Percentiles rank a stretch among this genome's conserved stretches.
Conservation (phyloP, 2,888 invertebrate genomes). For the Melikaiella ostensackeni region DNA sequence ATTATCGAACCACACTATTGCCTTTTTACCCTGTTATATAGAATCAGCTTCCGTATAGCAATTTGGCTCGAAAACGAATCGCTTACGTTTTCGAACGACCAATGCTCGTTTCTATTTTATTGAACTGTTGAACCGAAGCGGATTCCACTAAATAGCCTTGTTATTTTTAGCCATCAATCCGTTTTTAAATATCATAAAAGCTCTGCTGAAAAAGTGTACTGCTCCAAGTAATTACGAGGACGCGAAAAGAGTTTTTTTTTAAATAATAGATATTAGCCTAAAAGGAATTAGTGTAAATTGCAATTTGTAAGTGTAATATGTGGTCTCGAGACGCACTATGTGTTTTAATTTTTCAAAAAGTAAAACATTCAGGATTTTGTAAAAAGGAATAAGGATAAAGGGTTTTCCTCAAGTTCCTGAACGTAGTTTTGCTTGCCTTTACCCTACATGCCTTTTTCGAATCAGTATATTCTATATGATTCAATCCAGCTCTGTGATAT, state of each 20-base stretch:
- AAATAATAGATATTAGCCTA: neutral
- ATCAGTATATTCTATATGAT: no score
- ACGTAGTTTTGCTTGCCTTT: no score
- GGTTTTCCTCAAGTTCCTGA: no score
- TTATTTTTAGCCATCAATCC: conserved; percentile 36
- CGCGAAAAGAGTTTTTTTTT: neutral
- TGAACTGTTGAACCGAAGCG: conserved; percentile 27
- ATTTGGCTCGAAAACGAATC: conserved; percentile 33
- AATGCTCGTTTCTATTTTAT: conserved; percentile 24
- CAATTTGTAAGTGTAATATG: conserved; percentile 15
- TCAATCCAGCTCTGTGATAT: no score
- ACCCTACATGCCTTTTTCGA: no score
- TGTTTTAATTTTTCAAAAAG: conserved; percentile 17
- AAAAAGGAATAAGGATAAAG: no score
- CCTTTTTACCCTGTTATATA: conserved; percentile 37
- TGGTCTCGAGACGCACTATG: neutral
- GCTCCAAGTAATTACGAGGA: neutral
- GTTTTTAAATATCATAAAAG: conserved; percentile 25
- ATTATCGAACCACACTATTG: conserved; percentile 37
- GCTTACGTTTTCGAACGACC: conserved; percentile 37
- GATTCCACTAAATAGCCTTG: conserved; percentile 21
- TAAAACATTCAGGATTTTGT: no score
- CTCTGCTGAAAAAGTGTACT: neutral
- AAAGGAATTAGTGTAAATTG: neutral
- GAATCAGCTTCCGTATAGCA: conserved; percentile 33